phyloP scores from a whole-genome alignment of 2,888 invertebrate species.

The Linnaemya vulpina region DNA sequence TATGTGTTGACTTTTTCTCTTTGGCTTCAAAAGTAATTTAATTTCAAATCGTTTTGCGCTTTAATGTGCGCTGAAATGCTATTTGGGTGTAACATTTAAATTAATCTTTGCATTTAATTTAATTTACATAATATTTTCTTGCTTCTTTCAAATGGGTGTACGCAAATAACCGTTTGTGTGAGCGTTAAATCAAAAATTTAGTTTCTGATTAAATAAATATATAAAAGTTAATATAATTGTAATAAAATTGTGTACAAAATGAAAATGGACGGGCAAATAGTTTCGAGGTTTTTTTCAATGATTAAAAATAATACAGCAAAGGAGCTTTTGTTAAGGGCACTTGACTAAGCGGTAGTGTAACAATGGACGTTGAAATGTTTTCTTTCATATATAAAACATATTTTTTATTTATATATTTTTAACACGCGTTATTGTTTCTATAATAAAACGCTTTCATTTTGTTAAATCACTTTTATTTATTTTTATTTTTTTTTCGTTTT shows the following conservation, averaged over 20 bases:
- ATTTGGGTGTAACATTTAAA: constrained; percentile 54
- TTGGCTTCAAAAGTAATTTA: constrained; percentile 2
- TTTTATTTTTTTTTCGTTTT: constrained; percentile 29
- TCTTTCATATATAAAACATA: too few relatives aligned
- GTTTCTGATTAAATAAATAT: background rate
- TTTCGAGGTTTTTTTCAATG: background rate
- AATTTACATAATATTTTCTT: background rate
- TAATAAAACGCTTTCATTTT: constrained; percentile 8
- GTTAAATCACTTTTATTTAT: constrained; percentile 36
- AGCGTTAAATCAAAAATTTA: background rate
- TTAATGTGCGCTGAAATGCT: constrained; percentile 55
- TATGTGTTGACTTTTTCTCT: background rate
- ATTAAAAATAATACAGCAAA: background rate
- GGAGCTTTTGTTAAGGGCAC: background rate
- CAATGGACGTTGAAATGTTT: too few relatives aligned
- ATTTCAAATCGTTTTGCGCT: constrained; percentile 45
- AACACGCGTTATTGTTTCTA: too few relatives aligned
- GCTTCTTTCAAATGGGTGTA: background rate
- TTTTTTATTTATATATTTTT: too few relatives aligned
- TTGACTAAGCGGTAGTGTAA: background rate
- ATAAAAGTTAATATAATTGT: background rate
- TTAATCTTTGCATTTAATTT: constrained; percentile 41
- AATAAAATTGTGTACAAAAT: background rate
- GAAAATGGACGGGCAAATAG: background rate
- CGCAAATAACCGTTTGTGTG: background rate